phyloP scores from a whole-genome alignment of 2,113 vertebrate genomes.

The Anoura caudifer region DNA sequence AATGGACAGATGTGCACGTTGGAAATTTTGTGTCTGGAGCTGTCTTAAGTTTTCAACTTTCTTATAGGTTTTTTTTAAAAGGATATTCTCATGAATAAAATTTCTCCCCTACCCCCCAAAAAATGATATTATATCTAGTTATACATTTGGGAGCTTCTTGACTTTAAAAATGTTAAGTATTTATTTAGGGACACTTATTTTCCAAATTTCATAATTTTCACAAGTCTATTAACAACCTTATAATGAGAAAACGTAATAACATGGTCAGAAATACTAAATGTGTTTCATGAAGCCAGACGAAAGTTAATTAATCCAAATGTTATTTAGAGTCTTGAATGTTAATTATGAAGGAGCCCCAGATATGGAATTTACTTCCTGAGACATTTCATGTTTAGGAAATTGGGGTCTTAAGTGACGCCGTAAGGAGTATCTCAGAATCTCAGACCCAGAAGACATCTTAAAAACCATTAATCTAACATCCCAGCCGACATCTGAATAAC shows the following conservation, averaged over 20 bases:
- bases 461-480: neutral
- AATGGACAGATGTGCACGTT: conserved; percentile 78
- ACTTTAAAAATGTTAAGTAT: conserved; percentile 57
- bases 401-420: neutral
- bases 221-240: conserved; percentile 23
- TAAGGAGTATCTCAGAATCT: neutral
- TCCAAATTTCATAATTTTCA: conserved; percentile 15
- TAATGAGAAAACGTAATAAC: neutral
- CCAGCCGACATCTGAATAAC: neutral
- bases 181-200: neutral
- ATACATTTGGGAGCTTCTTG: neutral
- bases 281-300: conserved; percentile 35
- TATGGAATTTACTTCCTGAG: conserved; percentile 26
- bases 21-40: conserved; percentile 65
- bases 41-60: conserved; percentile 42
- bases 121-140: neutral
- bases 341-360: conserved; percentile 28
- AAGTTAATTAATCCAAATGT: conserved; percentile 30
- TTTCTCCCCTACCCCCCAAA: neutral
- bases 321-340: conserved; percentile 13
- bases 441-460: neutral
- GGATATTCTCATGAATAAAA: neutral
- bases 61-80: neutral
- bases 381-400: conserved; percentile 40
- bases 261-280: conserved; percentile 1